Evolutionary conservation across 2,888 invertebrate species (phyloP), one percentile per base, ranked within the genome.

Genomic region (Zygogramma bicolorata): DNA sequence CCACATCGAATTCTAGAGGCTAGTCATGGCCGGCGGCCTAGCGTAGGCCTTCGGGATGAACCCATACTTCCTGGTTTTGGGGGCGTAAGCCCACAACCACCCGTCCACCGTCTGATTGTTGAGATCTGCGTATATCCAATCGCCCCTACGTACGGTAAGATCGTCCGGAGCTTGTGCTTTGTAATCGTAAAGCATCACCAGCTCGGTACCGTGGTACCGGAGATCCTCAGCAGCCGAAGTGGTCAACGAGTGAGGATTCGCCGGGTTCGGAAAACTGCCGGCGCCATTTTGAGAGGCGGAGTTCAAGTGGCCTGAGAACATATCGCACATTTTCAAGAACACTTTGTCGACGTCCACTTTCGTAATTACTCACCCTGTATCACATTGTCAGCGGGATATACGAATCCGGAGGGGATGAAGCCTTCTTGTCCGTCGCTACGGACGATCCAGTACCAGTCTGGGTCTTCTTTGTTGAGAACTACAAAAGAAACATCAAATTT

Each of bases 401-500:
- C 96, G 84, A 97, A 97, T 25, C 96, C 96, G 6, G 96, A 95
- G 0, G 98, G 98, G 65, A 98, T 97, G 86, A 98, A 98, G 0
- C 98, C 98, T 87, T 98, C 97, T 81, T 96, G 95, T 0, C 96
- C 96, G 84, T 97, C 96, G 79, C 94, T 94, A 79, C 97, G 90
- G 42, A 96, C 93, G 65, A 98, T 95, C 97, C 97, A 98, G 86
- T 94, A 97, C 98, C 98, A 98, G 86, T 97, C 97, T 0, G 96
- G 94, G 87, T 98, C 97, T 85, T 97, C 97, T 82, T 95, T 91
- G 87, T 98, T 98, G 68, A 98, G 88, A 13, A 98, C 96, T 90
- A 82, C 29, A 88, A n/a, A n/a, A n/a, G n/a, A n/a, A n/a, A n/a
- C n/a, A n/a, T n/a, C n/a, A n/a, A n/a, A n/a, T n/a, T n/a, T n/a